Conservation (phyloP, 2,113 vertebrate species). For the Coregonus clupeaformis region DNA sequence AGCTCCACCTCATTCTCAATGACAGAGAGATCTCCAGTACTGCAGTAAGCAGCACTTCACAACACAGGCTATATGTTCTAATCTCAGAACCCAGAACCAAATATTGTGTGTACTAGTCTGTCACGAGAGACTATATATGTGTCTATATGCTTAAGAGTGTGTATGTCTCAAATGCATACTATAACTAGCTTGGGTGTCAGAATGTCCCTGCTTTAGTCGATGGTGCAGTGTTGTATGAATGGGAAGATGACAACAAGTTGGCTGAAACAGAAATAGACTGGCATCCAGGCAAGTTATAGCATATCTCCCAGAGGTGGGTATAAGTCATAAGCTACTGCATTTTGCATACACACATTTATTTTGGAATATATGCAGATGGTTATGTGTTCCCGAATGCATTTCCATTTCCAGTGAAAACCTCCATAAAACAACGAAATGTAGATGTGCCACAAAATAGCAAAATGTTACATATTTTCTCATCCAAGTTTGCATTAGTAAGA, state of each 20-base stretch:
- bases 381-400: background rate
- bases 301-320: background rate
- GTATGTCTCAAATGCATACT: background rate
- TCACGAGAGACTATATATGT: background rate
- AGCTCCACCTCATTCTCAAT: constrained; percentile 88
- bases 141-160: background rate
- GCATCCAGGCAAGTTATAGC: background rate
- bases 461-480: background rate
- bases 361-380: background rate
- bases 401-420: background rate
- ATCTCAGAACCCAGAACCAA: background rate
- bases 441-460: background rate
- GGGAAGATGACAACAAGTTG: background rate
- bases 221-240: background rate
- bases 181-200: background rate
- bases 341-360: background rate
- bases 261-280: background rate
- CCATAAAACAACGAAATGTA: background rate
- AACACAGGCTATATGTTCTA: background rate
- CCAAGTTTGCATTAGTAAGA: background rate
- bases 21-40: constrained; percentile 85
- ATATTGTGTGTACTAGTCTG: too few species aligned
- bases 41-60: constrained; percentile 38
- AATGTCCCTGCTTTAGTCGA: background rate
- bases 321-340: background rate